phyloP scores from a whole-genome alignment of 2,888 invertebrate species.

The Hyposoter didymator region DNA sequence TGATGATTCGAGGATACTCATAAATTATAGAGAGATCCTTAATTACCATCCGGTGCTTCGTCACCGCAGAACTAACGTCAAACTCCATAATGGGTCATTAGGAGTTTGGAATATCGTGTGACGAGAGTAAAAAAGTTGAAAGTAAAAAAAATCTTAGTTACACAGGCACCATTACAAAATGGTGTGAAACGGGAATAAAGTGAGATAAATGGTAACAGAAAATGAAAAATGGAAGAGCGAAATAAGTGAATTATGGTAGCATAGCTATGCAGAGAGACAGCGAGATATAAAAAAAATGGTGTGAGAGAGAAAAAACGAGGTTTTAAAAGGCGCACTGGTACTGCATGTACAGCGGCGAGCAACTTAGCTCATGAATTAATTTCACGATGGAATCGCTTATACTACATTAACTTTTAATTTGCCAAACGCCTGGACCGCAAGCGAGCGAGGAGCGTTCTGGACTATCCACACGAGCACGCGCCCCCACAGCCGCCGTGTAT shows the following conservation, averaged over 20 bases:
- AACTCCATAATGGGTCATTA: neutral
- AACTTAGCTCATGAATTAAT: slow-evolving; percentile 74
- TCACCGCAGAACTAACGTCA: neutral
- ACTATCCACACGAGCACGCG: slow-evolving; percentile 31
- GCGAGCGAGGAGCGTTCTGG: slow-evolving; percentile 28
- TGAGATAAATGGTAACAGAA: slow-evolving; percentile 50
- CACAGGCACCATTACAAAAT: neutral
- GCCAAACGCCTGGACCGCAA: slow-evolving; percentile 67
- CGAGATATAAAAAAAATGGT: neutral
- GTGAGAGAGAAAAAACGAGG: slow-evolving; percentile 10
- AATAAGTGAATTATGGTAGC: slow-evolving; percentile 47
- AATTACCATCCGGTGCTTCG: neutral
- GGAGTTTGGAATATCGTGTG: neutral
- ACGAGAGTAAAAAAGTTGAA: neutral
- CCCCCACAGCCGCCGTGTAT: slow-evolving; percentile 63
- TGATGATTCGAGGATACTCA: neutral
- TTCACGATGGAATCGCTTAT: slow-evolving; percentile 74
- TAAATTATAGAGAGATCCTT: neutral
- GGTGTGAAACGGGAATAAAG: slow-evolving; percentile 39
- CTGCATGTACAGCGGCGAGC: slow-evolving; percentile 28
- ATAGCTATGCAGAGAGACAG: slow-evolving; percentile 24
- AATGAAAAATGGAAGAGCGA: slow-evolving; percentile 47
- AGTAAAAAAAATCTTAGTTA: slow-evolving; percentile 10
- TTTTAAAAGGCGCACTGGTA: slow-evolving; percentile 39
- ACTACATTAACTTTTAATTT: slow-evolving; percentile 75